phyloP scores from a whole-genome alignment of 2,113 vertebrate species.

The rat (Rattus norvegicus) region GRCr8 NC_086026.1:16938501-16939000 shows the following conservation, averaged over 20 bases:
- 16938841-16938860: background rate
- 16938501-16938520: slow-evolving; percentile 14
- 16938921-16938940: background rate
- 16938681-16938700: slow-evolving; percentile 41
- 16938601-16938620: slow-evolving; percentile 47
- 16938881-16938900: too few relatives aligned
- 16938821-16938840: too few relatives aligned
- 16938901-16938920: background rate
- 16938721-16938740: background rate
- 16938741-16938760: slow-evolving; percentile 14
- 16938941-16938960: background rate
- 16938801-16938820: background rate
- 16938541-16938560: background rate
- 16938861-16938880: background rate
- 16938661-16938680: background rate
- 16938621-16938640: slow-evolving; percentile 56
- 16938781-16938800: background rate
- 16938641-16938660: slow-evolving; percentile 36
- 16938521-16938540: slow-evolving; percentile 45
- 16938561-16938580: slow-evolving; percentile 62
- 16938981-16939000: too few relatives aligned
- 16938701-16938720: background rate
- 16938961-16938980: background rate
- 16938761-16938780: background rate
- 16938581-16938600: slow-evolving; percentile 33